A percentile compares a stretch with the other conserved stretches of the same genome.
Evolutionary conservation across 2,113 vertebrate genomes (phyloP).

Genomic region (Isichthys henryi): DNA sequence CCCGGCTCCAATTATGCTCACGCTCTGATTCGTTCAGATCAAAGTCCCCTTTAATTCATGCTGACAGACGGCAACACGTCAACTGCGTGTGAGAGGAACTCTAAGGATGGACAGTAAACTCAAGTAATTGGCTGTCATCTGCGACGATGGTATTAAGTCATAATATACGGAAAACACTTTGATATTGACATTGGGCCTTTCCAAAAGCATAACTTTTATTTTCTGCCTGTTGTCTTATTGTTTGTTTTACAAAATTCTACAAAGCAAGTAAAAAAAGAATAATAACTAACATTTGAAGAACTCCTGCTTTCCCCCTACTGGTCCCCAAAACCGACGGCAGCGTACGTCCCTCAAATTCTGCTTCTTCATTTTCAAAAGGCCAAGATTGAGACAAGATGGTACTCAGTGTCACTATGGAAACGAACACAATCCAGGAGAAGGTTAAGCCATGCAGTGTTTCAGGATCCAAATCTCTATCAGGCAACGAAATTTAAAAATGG

Average conservation of each 20-base stretch:
- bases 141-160: not conserved
- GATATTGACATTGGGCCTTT: not conserved
- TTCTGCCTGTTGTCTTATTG: not conserved
- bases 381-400: not conserved
- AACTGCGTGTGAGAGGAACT: not conserved
- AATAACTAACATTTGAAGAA: not conserved
- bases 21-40: not conserved
- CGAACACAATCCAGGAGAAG: not conserved
- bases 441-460: not conserved
- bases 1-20: not conserved
- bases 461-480: not conserved
- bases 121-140: conserved; percentile 4
- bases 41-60: conserved; percentile 6
- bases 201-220: conserved; percentile 16
- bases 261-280: not conserved
- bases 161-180: not conserved
- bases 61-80: conserved; percentile 7
- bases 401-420: conserved; percentile 2
- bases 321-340: not conserved
- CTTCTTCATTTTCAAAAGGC: not conserved
- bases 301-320: not conserved
- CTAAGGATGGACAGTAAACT: not conserved
- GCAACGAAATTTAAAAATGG: not conserved
- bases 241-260: not conserved
- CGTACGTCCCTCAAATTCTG: not conserved